phyloP scores from a whole-genome alignment of 2,797 vertebrate species.

The Myripristis murdjan region DNA sequence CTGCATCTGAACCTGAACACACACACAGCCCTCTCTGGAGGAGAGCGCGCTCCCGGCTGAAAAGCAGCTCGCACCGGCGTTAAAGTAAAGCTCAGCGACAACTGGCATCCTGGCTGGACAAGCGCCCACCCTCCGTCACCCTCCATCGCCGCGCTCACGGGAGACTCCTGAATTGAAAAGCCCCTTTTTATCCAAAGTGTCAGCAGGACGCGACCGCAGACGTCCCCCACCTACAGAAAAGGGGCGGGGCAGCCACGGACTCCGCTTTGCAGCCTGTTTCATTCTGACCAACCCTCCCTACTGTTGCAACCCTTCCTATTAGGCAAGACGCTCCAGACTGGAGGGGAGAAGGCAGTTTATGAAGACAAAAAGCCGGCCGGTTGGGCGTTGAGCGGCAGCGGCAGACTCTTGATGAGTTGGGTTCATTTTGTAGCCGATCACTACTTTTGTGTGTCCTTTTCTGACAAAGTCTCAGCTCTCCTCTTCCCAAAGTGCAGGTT shows the following conservation, averaged over 20 bases:
- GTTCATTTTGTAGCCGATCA: slow-evolving; percentile 91
- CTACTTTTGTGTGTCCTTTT: slow-evolving; percentile 82
- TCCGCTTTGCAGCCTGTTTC: slow-evolving; percentile 9
- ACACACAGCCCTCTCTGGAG: slow-evolving; percentile 33
- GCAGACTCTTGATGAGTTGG: slow-evolving; percentile 82
- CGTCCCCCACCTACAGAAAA: slow-evolving; percentile 26
- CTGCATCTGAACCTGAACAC: slow-evolving; percentile 38
- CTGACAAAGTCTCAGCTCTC: slow-evolving; percentile 89
- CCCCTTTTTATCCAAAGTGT: slow-evolving; percentile 50
- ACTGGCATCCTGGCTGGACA: slow-evolving; percentile 13
- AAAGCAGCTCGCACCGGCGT: slow-evolving; percentile 34
- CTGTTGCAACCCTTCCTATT: slow-evolving; percentile 20
- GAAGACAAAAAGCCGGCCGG: slow-evolving; percentile 86
- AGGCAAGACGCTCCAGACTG: slow-evolving; percentile 26
- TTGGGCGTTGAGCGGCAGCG: slow-evolving; percentile 43
- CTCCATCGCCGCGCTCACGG: slow-evolving; percentile 35
- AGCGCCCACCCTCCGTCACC: slow-evolving; percentile 31
- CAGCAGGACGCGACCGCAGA: slow-evolving; percentile 21
- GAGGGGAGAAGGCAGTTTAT: slow-evolving; percentile 50
- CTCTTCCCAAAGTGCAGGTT: slow-evolving; percentile 84
- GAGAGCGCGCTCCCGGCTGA: slow-evolving; percentile 29
- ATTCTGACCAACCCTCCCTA: slow-evolving; percentile 7
- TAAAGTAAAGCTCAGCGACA: neutral
- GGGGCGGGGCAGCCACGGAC: slow-evolving; percentile 10
- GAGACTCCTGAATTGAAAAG: slow-evolving; percentile 30